Conservation (phyloP, 2,797 vertebrate genomes). For the Pelodytes ibericus region DNA sequence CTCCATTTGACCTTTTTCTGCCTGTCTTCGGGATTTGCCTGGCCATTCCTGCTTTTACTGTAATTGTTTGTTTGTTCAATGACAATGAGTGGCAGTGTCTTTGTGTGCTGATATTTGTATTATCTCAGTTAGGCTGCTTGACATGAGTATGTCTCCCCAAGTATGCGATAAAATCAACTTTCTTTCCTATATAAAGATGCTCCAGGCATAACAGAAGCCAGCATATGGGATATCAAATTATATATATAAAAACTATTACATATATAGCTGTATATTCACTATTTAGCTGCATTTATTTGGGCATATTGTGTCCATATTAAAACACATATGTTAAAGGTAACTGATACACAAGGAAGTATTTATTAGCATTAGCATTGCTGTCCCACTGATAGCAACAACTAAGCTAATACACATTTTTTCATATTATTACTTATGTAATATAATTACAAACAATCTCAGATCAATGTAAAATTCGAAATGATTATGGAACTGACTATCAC, state of each 20-base stretch:
- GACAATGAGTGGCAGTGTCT: slow-evolving; percentile 47
- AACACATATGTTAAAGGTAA: too few relatives aligned
- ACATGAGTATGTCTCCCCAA: slow-evolving; percentile 24
- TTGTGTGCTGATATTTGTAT: slow-evolving; percentile 16
- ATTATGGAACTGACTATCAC: too few relatives aligned
- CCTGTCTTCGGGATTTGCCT: slow-evolving; percentile 31
- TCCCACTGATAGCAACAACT: too few relatives aligned
- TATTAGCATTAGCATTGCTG: too few relatives aligned
- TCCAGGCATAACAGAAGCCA: neutral
- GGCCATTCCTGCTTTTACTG: slow-evolving; percentile 34
- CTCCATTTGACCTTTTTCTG: slow-evolving; percentile 51
- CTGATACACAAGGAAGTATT: too few relatives aligned
- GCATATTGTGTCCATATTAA: neutral
- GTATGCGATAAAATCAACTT: slow-evolving; percentile 35
- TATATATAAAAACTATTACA: neutral
- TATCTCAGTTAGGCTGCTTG: slow-evolving; percentile 24
- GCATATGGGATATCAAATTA: slow-evolving; percentile 9
- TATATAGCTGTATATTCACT: neutral
- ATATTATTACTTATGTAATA: too few relatives aligned
- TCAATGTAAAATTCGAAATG: too few relatives aligned
- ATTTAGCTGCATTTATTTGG: neutral
- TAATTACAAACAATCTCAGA: too few relatives aligned
- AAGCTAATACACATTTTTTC: too few relatives aligned
- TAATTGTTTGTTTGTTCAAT: slow-evolving; percentile 51
- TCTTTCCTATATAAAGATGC: neutral